Evolutionary conservation across 2,113 vertebrate species (phyloP), one percentile per base, ranked within the genome.

Genomic region (Macheiramphus alcinus): DNA sequence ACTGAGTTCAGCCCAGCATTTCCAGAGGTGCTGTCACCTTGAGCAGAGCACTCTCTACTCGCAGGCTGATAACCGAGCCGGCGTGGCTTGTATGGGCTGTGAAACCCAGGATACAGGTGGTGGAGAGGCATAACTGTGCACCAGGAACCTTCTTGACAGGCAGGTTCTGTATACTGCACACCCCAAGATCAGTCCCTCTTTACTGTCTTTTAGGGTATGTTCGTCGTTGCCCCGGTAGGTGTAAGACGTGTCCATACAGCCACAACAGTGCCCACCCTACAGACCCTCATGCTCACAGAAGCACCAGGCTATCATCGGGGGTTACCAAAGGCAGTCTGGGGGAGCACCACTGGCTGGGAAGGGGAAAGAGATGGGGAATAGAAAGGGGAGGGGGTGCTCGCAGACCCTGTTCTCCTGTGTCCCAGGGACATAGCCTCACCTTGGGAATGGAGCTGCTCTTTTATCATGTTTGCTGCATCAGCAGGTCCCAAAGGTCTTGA

Each of bases 21-120:
- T 32, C 45, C 38, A 58, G 61, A 9, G 42, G 12, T 17, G 56
- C 40, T n/a, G 63, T 38, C 53, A 34, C 55, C 50, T 11, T 0
- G 16, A 32, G 53, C 38, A 31, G 52, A 34, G 62, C 45, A 4
- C 11, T 7, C 26, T 23, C 63, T 62, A 34, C 12, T 11, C 6
- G 2, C 36, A 50, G 45, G 21, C 48, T 40, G 21, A 4, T 20
- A 38, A 31, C 45, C 1, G 5, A 26, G 31, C 15, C 2, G 5
- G 22, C 3, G 2, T 2, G 43, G 25, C 40, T 18, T 0, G 6
- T 3, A 13, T n/a, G 5, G 4, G 20, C 87, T 31, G 3, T 11
- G 31, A 36, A 55, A 10, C 15, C 22, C 3, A 1, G 52, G 18
- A 13, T 72, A 53, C 0, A 0, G 7, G 16, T 6, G n/a, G n/a